These are phyloP conservation scores for Aythya baeri DNA, from an alignment of 2,113 vertebrate species.

Conservation along the genomic window DNA sequence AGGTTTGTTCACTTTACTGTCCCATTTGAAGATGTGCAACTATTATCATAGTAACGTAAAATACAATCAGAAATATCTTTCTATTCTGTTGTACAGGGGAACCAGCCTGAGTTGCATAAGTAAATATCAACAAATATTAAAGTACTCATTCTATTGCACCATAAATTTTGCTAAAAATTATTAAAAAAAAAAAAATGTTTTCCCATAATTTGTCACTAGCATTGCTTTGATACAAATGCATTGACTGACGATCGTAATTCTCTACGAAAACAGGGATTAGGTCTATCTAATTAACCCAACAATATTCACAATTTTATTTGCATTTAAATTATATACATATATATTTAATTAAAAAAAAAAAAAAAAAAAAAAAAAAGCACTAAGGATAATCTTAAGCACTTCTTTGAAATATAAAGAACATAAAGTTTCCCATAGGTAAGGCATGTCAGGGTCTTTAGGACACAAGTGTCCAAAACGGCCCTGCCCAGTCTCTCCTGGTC, in stretches of 20 bases:
- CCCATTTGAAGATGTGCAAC: background rate
- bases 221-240: background rate
- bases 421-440: background rate
- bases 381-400: accelerated
- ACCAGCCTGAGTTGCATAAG: background rate
- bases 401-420: background rate
- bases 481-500: background rate
- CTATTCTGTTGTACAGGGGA: background rate
- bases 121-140: background rate
- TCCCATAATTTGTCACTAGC: background rate
- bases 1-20: background rate
- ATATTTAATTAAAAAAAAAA: no score
- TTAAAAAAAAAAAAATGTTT: background rate
- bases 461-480: no score
- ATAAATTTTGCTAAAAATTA: background rate
- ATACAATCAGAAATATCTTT: background rate
- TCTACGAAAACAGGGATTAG: background rate
- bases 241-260: background rate
- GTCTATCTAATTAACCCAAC: background rate
- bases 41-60: background rate
- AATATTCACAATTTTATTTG: background rate
- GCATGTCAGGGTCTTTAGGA: background rate
- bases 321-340: no score
- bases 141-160: background rate
- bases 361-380: background rate